Evolutionary conservation across 2,797 vertebrate genomes (phyloP).

Genomic region (Lacerta agilis): DNA sequence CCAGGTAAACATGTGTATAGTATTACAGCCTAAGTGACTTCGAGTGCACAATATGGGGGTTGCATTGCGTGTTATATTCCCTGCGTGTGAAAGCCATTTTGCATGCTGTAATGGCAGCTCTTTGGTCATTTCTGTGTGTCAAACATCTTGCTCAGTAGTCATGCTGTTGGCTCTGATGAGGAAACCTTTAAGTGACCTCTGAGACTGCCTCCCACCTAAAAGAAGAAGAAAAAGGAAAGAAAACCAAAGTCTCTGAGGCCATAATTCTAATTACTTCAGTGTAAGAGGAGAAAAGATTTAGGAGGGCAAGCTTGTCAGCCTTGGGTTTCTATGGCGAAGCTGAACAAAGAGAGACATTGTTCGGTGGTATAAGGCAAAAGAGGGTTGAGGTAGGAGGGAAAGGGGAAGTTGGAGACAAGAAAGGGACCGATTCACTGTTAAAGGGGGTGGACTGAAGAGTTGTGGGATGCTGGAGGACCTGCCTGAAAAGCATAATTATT

Average conservation of each 20-base stretch:
- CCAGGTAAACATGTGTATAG: not conserved
- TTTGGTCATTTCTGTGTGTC: not conserved
- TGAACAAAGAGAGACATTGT: constrained; percentile 23
- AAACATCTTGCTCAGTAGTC: not conserved
- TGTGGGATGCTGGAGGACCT: constrained; percentile 6
- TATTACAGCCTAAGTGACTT: not conserved
- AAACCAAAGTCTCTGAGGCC: not conserved
- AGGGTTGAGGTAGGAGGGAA: not conserved
- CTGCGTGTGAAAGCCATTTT: not conserved
- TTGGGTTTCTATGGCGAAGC: constrained; percentile 31
- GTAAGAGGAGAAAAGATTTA: constrained; percentile 48
- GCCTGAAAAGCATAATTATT: not conserved
- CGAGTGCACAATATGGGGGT: not conserved
- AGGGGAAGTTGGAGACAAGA: constrained; percentile 27
- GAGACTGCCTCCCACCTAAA: not conserved
- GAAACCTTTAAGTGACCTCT: constrained; percentile 26
- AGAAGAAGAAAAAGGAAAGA: too few species aligned
- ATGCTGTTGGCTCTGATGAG: constrained; percentile 11
- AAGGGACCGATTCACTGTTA: constrained; percentile 19
- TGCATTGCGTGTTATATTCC: not conserved
- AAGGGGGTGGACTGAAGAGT: constrained; percentile 15
- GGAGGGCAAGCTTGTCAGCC: not conserved
- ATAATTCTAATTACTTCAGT: constrained; percentile 7
- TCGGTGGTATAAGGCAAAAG: constrained; percentile 22
- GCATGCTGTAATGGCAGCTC: not conserved